Percentiles rank a stretch among this genome's conserved stretches.
phyloP scores from a whole-genome alignment of 2,113 vertebrate genomes.

The Ageneiosus marmoratus region DNA sequence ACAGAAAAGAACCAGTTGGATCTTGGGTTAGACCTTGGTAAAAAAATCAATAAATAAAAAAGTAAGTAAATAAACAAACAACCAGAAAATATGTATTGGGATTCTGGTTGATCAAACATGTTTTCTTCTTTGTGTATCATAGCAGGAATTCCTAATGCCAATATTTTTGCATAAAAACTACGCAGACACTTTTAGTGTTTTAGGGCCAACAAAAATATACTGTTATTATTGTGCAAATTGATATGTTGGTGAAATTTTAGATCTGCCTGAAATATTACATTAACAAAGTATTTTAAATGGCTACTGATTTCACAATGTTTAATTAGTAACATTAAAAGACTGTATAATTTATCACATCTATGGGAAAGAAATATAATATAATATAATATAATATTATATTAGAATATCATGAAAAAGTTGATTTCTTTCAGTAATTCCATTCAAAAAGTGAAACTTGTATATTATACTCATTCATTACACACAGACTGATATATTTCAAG shows the following conservation, averaged over 20 bases:
- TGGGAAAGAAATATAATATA: not conserved
- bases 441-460: too few species aligned
- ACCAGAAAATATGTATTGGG: not conserved
- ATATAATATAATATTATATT: too few species aligned
- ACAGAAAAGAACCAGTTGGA: not conserved
- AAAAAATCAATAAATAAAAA: not conserved
- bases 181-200: not conserved
- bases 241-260: not conserved
- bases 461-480: too few species aligned
- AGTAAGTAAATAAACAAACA: not conserved
- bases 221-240: not conserved
- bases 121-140: not conserved
- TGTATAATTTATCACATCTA: not conserved
- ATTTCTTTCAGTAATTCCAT: too few species aligned
- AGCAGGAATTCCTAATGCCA: not conserved
- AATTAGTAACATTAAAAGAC: not conserved
- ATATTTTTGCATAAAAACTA: not conserved
- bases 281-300: not conserved
- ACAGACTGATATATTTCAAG: too few species aligned
- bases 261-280: not conserved
- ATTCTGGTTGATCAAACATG: not conserved
- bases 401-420: too few species aligned
- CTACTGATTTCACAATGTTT: not conserved
- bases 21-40: slow-evolving; percentile 6
- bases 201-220: not conserved